Evolutionary conservation across 2,888 invertebrate genomes (phyloP), one percentile per base, ranked within the genome.

Genomic region (Germaria angustata): DNA sequence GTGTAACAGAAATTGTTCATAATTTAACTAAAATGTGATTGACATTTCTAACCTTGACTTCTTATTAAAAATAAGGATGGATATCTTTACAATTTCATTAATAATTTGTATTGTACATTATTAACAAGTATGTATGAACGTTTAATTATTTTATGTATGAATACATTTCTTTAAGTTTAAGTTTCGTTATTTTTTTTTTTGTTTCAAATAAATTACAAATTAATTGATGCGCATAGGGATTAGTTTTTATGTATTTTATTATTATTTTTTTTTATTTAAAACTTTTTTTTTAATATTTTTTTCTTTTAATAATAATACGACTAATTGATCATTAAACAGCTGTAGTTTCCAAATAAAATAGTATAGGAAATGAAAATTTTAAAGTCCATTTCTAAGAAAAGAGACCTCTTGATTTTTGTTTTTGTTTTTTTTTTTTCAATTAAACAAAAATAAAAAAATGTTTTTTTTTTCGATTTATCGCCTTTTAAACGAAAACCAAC

Each of bases 151-250:
- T 69, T 59, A 69, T 44, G 28, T 69, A 57, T 32, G 15, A 20
- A 72, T 72, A 49, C 34, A 0, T 61, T 69, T 66, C 34, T 57
- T 57, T 71, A 71, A 57, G n/a, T 66, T 82, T 80, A 82, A 68
- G 3, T 76, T 53, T 72, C 84, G 24, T 20, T 73, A 66, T 44
- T 80, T 65, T 83, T 68, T 36, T 63, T 44, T 85, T 87, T 88
- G 87, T 87, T 87, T 87, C 87, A 90, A 90, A 90, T 89, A 90
- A 90, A 90, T 90, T 90, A 88, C 86, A 90, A 90, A 90, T 90
- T 90, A 90, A 90, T 90, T 90, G 90, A 90, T 90, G 90, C 90
- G 89, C 89, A 90, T 90, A 90, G 90, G 90, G 90, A 90, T 87
- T 88, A 89, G 86, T 85, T 85, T 86, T n/a, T n/a, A n/a, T 49